Evolutionary conservation across 2,113 vertebrate species (phyloP), one percentile per base, ranked within the genome.

Genomic region (Ptyas mucosa): DNA sequence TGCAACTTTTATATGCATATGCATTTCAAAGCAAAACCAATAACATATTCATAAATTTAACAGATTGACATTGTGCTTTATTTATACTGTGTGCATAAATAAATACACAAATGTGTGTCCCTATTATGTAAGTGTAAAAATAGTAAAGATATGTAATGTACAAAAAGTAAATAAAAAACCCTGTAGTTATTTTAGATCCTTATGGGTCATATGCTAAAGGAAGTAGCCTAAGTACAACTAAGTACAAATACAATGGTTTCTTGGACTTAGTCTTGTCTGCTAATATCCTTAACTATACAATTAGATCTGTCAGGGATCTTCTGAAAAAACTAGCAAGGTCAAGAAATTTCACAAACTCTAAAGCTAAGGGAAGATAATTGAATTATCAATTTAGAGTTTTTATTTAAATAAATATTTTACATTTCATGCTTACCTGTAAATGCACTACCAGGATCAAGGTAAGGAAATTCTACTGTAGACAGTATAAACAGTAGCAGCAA

Each of bases 101-200:
- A 98, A 98, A 99, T 98, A 98, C 98, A 81, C 75, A 81, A 98
- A 99, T 98, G 98, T 98, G 98, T 98, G 98, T 98, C 98, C 98
- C 98, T 98, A 98, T 52, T 98, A 98, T 98, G 98, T 98, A 98
- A 96, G 98, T 99, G 99, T 99, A 99, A 99, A 99, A 99, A 99
- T 98, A 98, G 98, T 98, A 98, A 99, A 98, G 98, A 99, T 99
- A 98, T 98, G 98, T 98, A 98, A 98, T 98, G 98, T 99, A 99
- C 98, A 99, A 98, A 99, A 99, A 98, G 98, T 43, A 43, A 43
- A 81, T 21, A 9, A 81, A 81, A 81, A 81, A 21, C 98, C 98
- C 97, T 97, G 98, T 98, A 97, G 98, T 98, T 98, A 98, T 98
- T 98, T 98, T 98, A 98, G 98, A 98, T 98, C 98, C 97, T 98